A percentile compares a stretch with the other conserved stretches of the same genome.
Evolutionary conservation across 1,140 invertebrate species (phyloP).

Genomic region (Oscheius sp.): DNA sequence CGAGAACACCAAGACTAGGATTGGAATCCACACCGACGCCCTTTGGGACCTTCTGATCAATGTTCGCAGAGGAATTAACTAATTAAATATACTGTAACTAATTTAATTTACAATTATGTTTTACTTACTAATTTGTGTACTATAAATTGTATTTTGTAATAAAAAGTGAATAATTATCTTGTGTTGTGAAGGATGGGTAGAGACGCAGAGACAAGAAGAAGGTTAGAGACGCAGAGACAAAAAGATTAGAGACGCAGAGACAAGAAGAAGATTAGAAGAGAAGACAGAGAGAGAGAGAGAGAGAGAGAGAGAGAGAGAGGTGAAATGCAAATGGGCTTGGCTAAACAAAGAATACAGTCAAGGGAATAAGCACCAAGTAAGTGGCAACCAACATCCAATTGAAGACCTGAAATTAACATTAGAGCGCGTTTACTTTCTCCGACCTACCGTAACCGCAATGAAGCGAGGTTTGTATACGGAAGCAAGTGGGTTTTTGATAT

Average conservation of each 20-base stretch:
- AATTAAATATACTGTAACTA: too few species aligned
- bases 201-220: too few species aligned
- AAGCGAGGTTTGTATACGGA: slow-evolving; percentile 18
- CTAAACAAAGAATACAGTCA: slow-evolving; percentile 28
- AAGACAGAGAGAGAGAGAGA: not conserved
- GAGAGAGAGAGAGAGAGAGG: not conserved
- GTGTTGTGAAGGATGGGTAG: too few species aligned
- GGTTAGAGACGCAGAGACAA: too few species aligned
- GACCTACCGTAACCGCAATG: slow-evolving; percentile 28
- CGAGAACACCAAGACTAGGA: too few species aligned
- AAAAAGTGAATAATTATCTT: too few species aligned
- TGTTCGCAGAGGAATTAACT: too few species aligned
- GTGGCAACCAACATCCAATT: slow-evolving; percentile 25
- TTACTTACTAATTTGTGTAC: too few species aligned
- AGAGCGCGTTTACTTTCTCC: not conserved
- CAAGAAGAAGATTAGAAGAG: not conserved
- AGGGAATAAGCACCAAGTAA: slow-evolving; percentile 18
- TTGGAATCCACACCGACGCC: too few species aligned
- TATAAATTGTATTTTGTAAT: too few species aligned
- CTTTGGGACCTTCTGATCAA: too few species aligned
- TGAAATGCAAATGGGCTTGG: not conserved
- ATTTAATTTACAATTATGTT: too few species aligned
- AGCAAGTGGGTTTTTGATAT: not conserved
- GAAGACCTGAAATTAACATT: slow-evolving; percentile 13
- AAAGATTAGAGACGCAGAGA: not conserved